phyloP scores from a whole-genome alignment of 2,888 invertebrate species.

The Caenorhabditis becei region DNA sequence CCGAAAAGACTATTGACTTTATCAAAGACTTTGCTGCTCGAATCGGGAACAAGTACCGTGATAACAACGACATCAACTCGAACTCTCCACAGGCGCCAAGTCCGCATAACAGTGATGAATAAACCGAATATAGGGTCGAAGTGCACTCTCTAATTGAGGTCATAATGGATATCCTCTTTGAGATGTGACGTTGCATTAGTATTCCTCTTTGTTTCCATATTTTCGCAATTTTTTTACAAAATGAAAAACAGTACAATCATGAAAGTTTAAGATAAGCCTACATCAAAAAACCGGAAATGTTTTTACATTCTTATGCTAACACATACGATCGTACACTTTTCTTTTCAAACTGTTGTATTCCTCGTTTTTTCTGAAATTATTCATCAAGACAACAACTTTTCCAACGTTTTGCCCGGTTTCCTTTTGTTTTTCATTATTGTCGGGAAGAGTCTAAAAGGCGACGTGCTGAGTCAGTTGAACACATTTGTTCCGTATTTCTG shows the following conservation, averaged over 20 bases:
- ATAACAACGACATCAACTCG: slow-evolving; percentile 19
- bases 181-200: background rate
- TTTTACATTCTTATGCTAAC: slow-evolving; percentile 18
- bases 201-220: background rate
- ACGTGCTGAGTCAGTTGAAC: slow-evolving; percentile 41
- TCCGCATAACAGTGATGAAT: slow-evolving; percentile 34
- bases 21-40: slow-evolving; percentile 29
- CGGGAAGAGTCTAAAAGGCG: slow-evolving; percentile 22
- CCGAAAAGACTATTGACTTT: slow-evolving; percentile 17
- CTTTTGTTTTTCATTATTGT: slow-evolving; percentile 28
- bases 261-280: background rate
- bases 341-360: background rate
- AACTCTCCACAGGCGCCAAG: slow-evolving; percentile 38
- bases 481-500: slow-evolving; percentile 28
- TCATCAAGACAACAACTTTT: slow-evolving; percentile 24
- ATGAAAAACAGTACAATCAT: background rate
- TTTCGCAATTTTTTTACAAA: slow-evolving; percentile 3
- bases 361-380: slow-evolving; percentile 20
- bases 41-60: slow-evolving; percentile 31
- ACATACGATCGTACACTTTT: slow-evolving; percentile 8
- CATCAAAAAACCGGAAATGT: slow-evolving; percentile 13
- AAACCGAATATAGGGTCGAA: background rate
- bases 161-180: background rate
- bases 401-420: slow-evolving; percentile 1
- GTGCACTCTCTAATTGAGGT: background rate